These are phyloP conservation scores for Brotula barbata DNA, from an alignment of 2,797 vertebrate genomes.

Conservation along the genomic window DNA sequence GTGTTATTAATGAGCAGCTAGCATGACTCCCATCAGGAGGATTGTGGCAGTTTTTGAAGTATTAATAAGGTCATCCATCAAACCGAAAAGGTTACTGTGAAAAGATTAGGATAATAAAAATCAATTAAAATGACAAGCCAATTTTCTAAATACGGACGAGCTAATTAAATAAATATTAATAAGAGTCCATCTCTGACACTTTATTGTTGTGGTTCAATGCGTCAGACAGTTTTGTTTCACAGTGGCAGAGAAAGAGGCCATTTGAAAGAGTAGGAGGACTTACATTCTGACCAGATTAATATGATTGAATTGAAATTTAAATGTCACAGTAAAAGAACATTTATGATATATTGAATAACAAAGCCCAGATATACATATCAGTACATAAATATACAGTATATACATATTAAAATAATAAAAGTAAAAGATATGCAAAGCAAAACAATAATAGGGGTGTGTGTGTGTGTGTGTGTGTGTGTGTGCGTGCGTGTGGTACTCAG, in stretches of 20 bases:
- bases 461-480: no score
- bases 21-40: slow-evolving; percentile 1
- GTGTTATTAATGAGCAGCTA: slow-evolving; percentile 38
- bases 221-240: slow-evolving; percentile 7
- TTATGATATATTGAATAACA: no score
- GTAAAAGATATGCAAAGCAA: no score
- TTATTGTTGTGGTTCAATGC: slow-evolving; percentile 9
- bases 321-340: no score
- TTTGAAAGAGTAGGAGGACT: slow-evolving; percentile 8
- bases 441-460: no score
- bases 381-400: no score
- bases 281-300: background rate
- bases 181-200: slow-evolving; percentile 28
- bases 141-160: slow-evolving; percentile 55
- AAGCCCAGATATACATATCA: no score
- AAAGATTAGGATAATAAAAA: slow-evolving; percentile 66
- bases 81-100: slow-evolving; percentile 62
- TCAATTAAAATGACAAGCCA: slow-evolving; percentile 61
- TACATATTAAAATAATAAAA: no score
- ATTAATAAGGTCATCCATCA: slow-evolving; percentile 75
- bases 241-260: background rate
- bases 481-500: no score
- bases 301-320: no score
- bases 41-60: slow-evolving; percentile 35
- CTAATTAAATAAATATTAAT: slow-evolving; percentile 60